Base-by-base conservation (phyloP, 2,113 vertebrate species). In the Oenanthe oenanthe region DNA sequence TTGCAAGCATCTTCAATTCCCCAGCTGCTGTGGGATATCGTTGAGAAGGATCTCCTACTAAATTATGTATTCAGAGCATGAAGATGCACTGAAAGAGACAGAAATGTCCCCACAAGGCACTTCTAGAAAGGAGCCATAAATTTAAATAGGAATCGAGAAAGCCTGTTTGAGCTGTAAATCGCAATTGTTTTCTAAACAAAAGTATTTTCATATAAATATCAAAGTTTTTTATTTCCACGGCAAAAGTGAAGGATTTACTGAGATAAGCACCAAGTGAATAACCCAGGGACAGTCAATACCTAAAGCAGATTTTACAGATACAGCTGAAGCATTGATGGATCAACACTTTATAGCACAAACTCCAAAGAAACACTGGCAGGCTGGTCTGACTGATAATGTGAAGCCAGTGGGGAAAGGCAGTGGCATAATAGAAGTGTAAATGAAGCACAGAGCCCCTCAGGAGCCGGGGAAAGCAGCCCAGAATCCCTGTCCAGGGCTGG, bases 41-140 rank as follows among this genome's bases (percentile, higher is more conserved):
- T 19, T 17, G n/a, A 26, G 83, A 79, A 72, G 83, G 57, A 96
- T 94, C 86, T 92, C 32, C 0, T 12, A 58, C 29, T 79, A 47
- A 85, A 92, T 92, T 88, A 63, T 38, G 62, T 32, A 94, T 94
- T 91, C 92, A 85, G 89, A 81, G 79, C 89, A 85, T 42, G 86
- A 63, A 82, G 89, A 85, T 47, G 62, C 67, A 60, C 67, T 70
- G 83, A 82, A 67, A 88, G 79, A 91, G 57, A 75, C 17, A 82
- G 86, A 76, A 92, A 85, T 67, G 43, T 85, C 89, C 83, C 83
- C 79, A 88, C 86, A 91, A 95, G 83, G 43, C 34, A 1, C 62
- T 66, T 81, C 89, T 67, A 63, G 92, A 82, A 77, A 88, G 82
- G 63, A 92, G 75, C 32, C 40, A 75, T 72, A 75, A 82, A 92